These are phyloP conservation scores for Dione juno DNA, from an alignment of 2,888 invertebrate genomes.

Conservation along the genomic window DNA sequence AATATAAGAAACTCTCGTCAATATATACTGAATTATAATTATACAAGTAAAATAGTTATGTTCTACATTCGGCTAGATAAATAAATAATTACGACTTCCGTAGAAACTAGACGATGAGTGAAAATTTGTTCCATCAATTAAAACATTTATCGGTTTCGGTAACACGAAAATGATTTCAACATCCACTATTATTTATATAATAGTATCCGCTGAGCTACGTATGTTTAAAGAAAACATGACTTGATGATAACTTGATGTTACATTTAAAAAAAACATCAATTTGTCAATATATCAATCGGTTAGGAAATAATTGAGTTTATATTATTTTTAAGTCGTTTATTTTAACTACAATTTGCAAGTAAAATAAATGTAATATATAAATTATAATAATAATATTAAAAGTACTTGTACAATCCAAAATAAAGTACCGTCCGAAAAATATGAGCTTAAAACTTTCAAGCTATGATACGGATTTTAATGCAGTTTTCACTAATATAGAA, in stretches of 20 bases:
- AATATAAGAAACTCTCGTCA: neutral
- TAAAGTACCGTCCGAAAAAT: too few relatives aligned
- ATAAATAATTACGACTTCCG: conserved; percentile 21
- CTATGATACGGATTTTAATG: too few relatives aligned
- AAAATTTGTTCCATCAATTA: neutral
- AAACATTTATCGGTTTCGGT: neutral
- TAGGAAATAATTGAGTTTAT: too few relatives aligned
- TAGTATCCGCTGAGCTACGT: neutral
- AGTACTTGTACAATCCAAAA: too few relatives aligned
- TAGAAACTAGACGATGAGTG: conserved; percentile 6
- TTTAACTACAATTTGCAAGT: too few relatives aligned
- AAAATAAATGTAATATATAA: too few relatives aligned
- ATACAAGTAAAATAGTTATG: neutral
- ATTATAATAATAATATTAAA: too few relatives aligned
- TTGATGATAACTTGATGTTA: neutral
- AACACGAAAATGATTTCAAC: neutral
- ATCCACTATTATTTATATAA: neutral
- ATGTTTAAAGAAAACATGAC: neutral
- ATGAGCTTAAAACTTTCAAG: too few relatives aligned
- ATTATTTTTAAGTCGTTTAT: too few relatives aligned
- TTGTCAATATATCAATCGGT: too few relatives aligned
- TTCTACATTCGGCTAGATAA: neutral
- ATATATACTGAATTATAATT: neutral
- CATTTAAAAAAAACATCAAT: neutral
- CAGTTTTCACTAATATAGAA: too few relatives aligned